Evolutionary conservation across 2,888 invertebrate genomes (phyloP).

Genomic region (Zeuzera pyrina): DNA sequence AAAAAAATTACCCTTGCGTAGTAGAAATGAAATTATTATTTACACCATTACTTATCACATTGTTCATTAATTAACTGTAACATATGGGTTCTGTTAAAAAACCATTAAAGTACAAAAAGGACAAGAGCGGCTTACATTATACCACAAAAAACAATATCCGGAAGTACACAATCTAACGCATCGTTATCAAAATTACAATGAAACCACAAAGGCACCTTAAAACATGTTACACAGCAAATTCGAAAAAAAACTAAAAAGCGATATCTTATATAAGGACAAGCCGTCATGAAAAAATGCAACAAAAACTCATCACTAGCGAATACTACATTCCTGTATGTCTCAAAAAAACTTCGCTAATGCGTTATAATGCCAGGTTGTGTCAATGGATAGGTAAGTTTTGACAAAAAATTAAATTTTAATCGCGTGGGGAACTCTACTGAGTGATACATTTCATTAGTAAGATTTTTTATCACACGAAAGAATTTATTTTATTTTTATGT

Average conservation of each 20-base stretch:
- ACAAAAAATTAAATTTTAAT: slow-evolving; percentile 11
- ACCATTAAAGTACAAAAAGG: no score
- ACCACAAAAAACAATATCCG: slow-evolving; percentile 28
- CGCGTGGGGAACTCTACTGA: not conserved
- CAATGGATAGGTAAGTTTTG: slow-evolving; percentile 21
- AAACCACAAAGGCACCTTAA: slow-evolving; percentile 47
- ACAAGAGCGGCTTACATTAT: no score
- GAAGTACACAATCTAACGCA: slow-evolving; percentile 44
- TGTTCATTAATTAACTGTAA: no score
- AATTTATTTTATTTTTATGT: not conserved
- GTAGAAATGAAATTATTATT: no score
- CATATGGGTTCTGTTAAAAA: no score
- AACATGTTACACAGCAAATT: slow-evolving; percentile 54
- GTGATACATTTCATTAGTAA: slow-evolving; percentile 1
- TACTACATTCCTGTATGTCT: slow-evolving; percentile 46
- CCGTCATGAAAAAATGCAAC: slow-evolving; percentile 19
- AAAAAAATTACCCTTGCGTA: no score
- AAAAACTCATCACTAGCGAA: slow-evolving; percentile 41
- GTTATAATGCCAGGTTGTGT: slow-evolving; percentile 37
- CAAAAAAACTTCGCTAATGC: slow-evolving; percentile 44
- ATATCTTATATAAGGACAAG: no score
- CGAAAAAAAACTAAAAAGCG: no score
- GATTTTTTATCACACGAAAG: not conserved
- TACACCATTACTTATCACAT: no score
- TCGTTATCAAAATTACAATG: slow-evolving; percentile 56